Evolutionary conservation across 2,797 vertebrate genomes (phyloP), one percentile per base, ranked within the genome.

Genomic region (Labroides dimidiatus): DNA sequence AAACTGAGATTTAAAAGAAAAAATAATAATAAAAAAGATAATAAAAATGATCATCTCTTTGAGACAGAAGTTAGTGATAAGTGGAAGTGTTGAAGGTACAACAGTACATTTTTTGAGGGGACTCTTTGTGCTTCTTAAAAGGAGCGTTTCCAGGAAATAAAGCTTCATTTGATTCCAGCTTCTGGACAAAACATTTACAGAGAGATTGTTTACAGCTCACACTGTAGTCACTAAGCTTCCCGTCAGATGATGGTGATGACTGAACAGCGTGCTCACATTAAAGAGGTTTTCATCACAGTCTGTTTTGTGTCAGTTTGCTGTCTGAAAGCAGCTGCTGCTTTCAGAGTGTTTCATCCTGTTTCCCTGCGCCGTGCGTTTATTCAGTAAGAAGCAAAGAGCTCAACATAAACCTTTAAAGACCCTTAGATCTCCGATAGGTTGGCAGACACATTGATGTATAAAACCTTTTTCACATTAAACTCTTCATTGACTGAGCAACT

Each of bases 121-220:
- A 33, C 4, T 0, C 10, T 2, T 1, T 2, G 4, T 13, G 14
- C 14, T 23, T 49, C 33, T 14, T 17, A 0, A 2, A n/a, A 57
- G 14, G 24, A 6, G 19, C 14, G 9, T 51, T 61, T 53, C 27
- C 4, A n/a, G 50, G 45, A 60, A 59, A 6, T 9, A 17, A 17
- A 48, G 48, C 48, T 24, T 57, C 6, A 11, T 56, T 19, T 13
- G 58, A 44, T 20, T 55, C 17, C 47, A 9, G 16, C 5, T 10
- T 53, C 23, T 8, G 42, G 4, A 14, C 41, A n/a, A 49, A 33
- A 14, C 6, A 14, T n/a, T 61, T 39, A 53, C 20, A 43, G 23
- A 42, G 47, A 58, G 4, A 21, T 8, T 53, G 42, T 49, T 52
- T 43, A 17, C 19, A 42, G 23, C 43, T 50, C 16, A 69, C 44